Evolutionary conservation across 2,797 vertebrate genomes (phyloP).

Genomic region (Heteromormyrus szaboi): DNA sequence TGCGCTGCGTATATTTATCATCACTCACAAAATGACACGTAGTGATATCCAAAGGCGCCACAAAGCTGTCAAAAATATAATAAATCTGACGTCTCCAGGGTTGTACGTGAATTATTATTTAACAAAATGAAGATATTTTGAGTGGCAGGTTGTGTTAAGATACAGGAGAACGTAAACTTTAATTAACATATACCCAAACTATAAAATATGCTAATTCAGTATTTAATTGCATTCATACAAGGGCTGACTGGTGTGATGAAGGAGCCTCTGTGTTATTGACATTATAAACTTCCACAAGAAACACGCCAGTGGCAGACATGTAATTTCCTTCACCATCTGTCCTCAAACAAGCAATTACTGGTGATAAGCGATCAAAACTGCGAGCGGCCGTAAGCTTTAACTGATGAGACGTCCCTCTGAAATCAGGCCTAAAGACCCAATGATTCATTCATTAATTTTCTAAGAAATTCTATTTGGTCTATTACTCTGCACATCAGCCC

Average conservation of each 20-base stretch:
- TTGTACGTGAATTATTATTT: background rate
- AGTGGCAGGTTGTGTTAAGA: background rate
- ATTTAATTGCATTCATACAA: slow-evolving; percentile 4
- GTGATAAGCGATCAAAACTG: slow-evolving; percentile 3
- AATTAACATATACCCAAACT: background rate
- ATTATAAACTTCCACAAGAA: background rate
- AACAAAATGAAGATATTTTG: background rate
- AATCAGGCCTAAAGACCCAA: slow-evolving; percentile 1
- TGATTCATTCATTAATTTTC: slow-evolving; percentile 19
- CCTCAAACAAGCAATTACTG: slow-evolving; percentile 12
- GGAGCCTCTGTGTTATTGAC: background rate
- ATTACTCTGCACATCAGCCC: slow-evolving; percentile 8
- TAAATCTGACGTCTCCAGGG: background rate
- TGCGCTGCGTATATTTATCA: background rate
- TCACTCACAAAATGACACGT: background rate
- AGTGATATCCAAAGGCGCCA: background rate
- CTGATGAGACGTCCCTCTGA: slow-evolving; percentile 6
- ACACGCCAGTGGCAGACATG: slow-evolving; percentile 8
- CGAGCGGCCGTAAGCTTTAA: background rate
- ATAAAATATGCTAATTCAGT: background rate
- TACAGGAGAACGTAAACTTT: background rate
- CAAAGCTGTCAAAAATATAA: background rate
- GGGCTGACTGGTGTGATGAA: background rate
- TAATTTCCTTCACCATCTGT: slow-evolving; percentile 23
- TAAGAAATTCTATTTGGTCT: slow-evolving; percentile 7